A percentile compares a stretch with the other conserved stretches of the same genome.
These are phyloP conservation scores for Eremobia ochroleuca DNA, from an alignment of 2,888 invertebrate genomes.

Conservation along the genomic window DNA sequence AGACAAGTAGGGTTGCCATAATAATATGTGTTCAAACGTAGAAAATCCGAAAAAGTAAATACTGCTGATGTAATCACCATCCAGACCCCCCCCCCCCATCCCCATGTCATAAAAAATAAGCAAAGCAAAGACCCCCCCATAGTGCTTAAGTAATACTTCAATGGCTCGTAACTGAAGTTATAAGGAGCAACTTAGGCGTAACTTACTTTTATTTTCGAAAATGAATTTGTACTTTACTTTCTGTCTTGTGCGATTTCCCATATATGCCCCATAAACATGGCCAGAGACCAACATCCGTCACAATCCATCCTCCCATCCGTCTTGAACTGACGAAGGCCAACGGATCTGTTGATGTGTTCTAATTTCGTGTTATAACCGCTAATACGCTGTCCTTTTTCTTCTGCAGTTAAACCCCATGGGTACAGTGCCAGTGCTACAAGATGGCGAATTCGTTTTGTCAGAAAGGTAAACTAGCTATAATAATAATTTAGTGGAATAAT, in stretches of 20 bases:
- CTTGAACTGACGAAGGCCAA: not conserved
- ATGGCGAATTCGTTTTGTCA: slow-evolving; percentile 71
- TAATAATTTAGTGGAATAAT: not conserved
- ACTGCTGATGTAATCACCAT: too few species aligned
- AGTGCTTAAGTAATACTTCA: too few species aligned
- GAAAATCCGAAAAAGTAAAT: too few species aligned
- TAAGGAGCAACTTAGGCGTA: too few species aligned
- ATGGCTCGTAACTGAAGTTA: too few species aligned
- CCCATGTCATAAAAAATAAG: too few species aligned
- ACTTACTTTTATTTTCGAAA: too few species aligned
- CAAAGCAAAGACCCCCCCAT: too few species aligned
- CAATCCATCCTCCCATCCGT: not conserved
- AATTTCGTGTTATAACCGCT: not conserved
- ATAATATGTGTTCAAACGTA: too few species aligned
- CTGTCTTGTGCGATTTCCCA: not conserved
- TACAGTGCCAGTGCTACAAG: slow-evolving; percentile 73
- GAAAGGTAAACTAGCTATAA: slow-evolving; percentile 67
- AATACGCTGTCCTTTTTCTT: slow-evolving; percentile 25
- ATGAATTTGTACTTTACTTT: too few species aligned
- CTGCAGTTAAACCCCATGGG: slow-evolving; percentile 76
- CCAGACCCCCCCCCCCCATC: too few species aligned
- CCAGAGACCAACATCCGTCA: not conserved
- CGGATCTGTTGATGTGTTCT: not conserved
- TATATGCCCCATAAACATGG: not conserved
- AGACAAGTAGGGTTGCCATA: too few species aligned